Percentiles rank a stretch among this genome's conserved stretches.
phyloP scores from a whole-genome alignment of 53 echinoderm and acorn worm genomes.

The Mesocentrotus franciscanus region DNA sequence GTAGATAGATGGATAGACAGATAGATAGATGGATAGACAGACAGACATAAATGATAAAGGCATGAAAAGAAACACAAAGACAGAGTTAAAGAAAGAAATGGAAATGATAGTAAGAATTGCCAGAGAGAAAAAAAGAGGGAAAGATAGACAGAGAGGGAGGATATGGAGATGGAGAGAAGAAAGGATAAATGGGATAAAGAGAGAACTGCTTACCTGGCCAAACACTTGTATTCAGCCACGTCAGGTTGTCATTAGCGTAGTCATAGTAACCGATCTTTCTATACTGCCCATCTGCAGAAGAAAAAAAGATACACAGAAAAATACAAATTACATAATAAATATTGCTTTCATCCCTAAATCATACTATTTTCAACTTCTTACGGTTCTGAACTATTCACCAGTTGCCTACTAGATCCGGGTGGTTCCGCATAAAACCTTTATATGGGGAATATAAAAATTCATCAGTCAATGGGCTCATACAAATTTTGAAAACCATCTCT shows the following conservation, averaged over 20 bases:
- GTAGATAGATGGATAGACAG: neutral
- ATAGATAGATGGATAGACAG: neutral
- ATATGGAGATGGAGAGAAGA: neutral
- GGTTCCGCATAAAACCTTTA: no score
- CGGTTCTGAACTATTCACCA: no score
- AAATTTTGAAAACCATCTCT: no score
- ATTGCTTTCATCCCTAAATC: neutral
- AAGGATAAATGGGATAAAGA: neutral
- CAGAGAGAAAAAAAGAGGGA: neutral
- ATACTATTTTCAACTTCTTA: neutral
- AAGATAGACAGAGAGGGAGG: neutral
- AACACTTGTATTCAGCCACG: slow-evolving; percentile 70
- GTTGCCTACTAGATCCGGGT: no score
- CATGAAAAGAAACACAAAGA: neutral
- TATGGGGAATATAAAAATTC: no score
- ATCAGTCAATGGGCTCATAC: no score
- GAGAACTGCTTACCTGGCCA: slow-evolving; percentile 84
- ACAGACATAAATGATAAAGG: neutral
- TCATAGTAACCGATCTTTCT: slow-evolving; percentile 94
- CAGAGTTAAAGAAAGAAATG: neutral
- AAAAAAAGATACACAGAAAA: slow-evolving; percentile 7
- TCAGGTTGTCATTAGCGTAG: slow-evolving; percentile 86
- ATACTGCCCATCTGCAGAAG: slow-evolving; percentile 90
- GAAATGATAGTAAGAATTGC: no score
- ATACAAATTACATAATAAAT: neutral